Percentiles rank a stretch among this genome's conserved stretches.
Evolutionary conservation across 2,113 vertebrate species (phyloP).

Genomic region (Tapirus terrestris): DNA sequence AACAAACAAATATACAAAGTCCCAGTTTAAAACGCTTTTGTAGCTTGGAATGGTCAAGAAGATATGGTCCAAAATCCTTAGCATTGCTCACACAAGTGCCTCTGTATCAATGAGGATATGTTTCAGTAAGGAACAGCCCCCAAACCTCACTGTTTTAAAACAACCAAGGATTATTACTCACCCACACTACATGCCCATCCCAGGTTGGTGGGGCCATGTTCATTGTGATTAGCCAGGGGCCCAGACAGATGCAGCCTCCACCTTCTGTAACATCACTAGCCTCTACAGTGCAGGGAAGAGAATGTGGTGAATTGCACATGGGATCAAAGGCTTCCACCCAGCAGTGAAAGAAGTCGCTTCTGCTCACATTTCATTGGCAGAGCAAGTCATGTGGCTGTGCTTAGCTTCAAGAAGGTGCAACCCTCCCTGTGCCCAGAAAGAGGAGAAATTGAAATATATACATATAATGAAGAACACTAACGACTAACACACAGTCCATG

Average conservation of each 20-base stretch:
- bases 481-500: neutral
- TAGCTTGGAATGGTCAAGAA: neutral
- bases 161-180: neutral
- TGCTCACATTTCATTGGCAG: neutral
- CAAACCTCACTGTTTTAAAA: neutral
- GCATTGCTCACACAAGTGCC: neutral
- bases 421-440: neutral
- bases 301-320: rapidly evolving
- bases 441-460: neutral
- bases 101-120: neutral
- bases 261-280: neutral
- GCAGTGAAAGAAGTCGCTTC: neutral
- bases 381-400: neutral
- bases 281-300: neutral
- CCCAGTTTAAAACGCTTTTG: neutral
- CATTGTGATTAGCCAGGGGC: rapidly evolving
- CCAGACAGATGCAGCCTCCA: too few species aligned
- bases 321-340: neutral
- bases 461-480: neutral
- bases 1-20: neutral
- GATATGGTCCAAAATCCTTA: neutral
- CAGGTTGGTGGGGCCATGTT: rapidly evolving
- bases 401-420: neutral
- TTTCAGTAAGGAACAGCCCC: neutral
- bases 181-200: neutral